Base-by-base conservation (phyloP, 2,113 vertebrate species). In the Jacana jacana region DNA sequence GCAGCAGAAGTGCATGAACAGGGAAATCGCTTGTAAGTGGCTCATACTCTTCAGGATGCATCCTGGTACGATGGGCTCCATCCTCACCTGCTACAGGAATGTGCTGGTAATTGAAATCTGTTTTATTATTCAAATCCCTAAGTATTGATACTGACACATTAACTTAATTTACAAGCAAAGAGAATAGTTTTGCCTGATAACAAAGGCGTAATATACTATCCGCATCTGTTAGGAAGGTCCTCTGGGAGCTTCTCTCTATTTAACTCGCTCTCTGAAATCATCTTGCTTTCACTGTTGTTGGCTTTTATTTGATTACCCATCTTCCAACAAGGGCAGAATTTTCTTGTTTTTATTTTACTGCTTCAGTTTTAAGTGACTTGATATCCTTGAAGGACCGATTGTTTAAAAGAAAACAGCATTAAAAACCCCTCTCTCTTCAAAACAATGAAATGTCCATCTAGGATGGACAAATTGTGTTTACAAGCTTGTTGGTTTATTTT, bases 101-200 rank as follows among this genome's bases (percentile, higher is more conserved):
- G 28, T n/a, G 83, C 52, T 52, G 48, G n/a, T 78, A 87, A 87
- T 91, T 92, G 77, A 93, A 93, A 93, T 86, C 72, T n/a, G 35
- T 24, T 78, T 95, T 84, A 89, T 87, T 92, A 92, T 91, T 95
- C 65, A 89, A 92, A 94, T 92, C 42, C 54, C 23, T 51, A 48
- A 60, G 82, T 90, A 84, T 75, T 73, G 44, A 93, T 87, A 57
- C 8, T 71, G 88, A 68, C 69, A 84, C 52, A 79, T 91, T 76
- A 71, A 91, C 83, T 92, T 89, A 81, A 91, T 93, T 91, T 93
- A 81, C 61, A 91, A 61, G 84, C 61, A 84, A 95, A 88, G 69
- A 89, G 60, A 88, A 78, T 42, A 75, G 39, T 91, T 96, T 88
- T 84, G 27, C 57, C 35, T 72, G 48, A 76, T 89, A 87, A 81